phyloP scores from a whole-genome alignment of 2,113 vertebrate genomes.

The Chascanopsetta lugubris region DNA sequence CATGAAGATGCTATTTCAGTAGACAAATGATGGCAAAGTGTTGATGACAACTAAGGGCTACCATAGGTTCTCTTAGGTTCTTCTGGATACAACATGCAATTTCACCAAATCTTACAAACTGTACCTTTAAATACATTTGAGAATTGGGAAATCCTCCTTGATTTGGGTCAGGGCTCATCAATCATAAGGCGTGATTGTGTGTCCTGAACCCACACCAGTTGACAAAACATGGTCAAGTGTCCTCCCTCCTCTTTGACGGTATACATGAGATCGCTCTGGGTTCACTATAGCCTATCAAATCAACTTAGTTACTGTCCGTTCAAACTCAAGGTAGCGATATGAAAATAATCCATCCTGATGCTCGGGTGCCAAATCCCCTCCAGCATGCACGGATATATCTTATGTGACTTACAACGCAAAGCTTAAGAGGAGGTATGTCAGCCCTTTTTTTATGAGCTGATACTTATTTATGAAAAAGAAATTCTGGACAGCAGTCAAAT shows the following conservation, averaged over 20 bases:
- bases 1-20: too few species aligned
- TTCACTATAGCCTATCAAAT: background rate
- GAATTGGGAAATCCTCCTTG: too few species aligned
- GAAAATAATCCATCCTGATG: background rate
- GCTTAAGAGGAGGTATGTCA: background rate
- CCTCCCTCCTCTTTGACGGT: background rate
- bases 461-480: slow-evolving; percentile 39
- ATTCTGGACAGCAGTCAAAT: slow-evolving; percentile 39
- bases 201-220: too few species aligned
- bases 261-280: background rate
- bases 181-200: background rate
- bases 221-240: too few species aligned
- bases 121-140: too few species aligned
- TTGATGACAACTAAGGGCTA: too few species aligned
- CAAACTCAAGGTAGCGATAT: background rate
- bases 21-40: too few species aligned
- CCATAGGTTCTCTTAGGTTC: too few species aligned
- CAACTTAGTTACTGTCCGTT: background rate
- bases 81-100: too few species aligned
- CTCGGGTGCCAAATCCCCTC: background rate
- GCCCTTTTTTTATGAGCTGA: slow-evolving; percentile 28
- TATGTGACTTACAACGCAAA: background rate
- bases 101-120: too few species aligned
- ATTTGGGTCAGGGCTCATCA: too few species aligned
- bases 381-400: background rate